A percentile compares a stretch with the other conserved stretches of the same genome.
phyloP scores from a whole-genome alignment of 2,113 vertebrate species.

The Syrrhaptes paradoxus region DNA sequence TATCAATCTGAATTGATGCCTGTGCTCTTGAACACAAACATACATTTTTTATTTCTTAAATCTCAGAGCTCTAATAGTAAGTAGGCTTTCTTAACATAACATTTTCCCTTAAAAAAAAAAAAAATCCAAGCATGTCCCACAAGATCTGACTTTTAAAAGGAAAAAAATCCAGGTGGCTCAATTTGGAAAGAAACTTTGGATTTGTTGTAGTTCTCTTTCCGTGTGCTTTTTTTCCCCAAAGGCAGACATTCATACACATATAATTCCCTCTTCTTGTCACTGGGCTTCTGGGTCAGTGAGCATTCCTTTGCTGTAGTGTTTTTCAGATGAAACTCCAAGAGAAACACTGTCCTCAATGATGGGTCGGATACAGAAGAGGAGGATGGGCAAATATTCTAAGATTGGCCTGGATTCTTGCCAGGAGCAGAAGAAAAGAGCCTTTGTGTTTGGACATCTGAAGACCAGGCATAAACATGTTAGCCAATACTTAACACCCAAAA shows the following conservation, averaged over 20 bases:
- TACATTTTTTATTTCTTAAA: not conserved
- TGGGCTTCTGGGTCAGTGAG: constrained; percentile 79
- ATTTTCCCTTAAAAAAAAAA: not conserved
- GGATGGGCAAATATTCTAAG: constrained; percentile 76
- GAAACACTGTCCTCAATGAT: constrained; percentile 80
- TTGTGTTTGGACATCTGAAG: constrained; percentile 83
- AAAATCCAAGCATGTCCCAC: not conserved
- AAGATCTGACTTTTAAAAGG: not conserved
- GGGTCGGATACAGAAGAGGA: constrained; percentile 68
- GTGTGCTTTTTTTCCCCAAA: constrained; percentile 30
- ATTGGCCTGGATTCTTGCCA: constrained; percentile 84
- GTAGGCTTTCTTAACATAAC: not conserved
- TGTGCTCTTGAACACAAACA: constrained; percentile 7
- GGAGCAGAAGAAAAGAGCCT: constrained; percentile 78
- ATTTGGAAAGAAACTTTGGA: constrained; percentile 56
- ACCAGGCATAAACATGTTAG: constrained; percentile 84
- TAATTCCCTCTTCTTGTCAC: constrained; percentile 73
- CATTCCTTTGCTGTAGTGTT: constrained; percentile 78
- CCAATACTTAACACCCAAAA: constrained; percentile 83
- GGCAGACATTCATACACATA: constrained; percentile 63
- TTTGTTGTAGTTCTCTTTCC: constrained; percentile 62
- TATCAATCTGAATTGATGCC: constrained; percentile 50
- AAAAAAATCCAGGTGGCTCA: constrained; percentile 41
- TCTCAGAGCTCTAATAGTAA: constrained; percentile 7
- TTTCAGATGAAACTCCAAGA: constrained; percentile 78